Percentiles rank a stretch among this genome's conserved stretches.
Conservation (phyloP, 2,113 vertebrate genomes). For the Camelus bactrianus region DNA sequence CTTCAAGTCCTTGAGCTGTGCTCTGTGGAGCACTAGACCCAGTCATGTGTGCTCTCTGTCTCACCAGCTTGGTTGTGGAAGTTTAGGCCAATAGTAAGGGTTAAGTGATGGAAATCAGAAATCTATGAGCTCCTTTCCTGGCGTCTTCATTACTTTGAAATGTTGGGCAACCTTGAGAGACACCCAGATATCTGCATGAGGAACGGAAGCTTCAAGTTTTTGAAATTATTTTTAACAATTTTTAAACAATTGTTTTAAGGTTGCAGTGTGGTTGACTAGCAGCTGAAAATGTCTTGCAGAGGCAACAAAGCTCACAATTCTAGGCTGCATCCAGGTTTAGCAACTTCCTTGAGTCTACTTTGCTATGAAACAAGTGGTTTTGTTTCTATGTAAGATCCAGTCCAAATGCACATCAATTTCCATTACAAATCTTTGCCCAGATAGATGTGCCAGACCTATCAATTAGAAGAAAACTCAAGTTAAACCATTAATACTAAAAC, state of each 20-base stretch:
- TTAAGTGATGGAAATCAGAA: background rate
- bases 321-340: background rate
- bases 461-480: background rate
- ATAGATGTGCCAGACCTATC: background rate
- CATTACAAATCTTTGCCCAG: background rate
- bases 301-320: background rate
- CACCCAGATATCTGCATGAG: background rate
- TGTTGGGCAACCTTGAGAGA: background rate
- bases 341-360: background rate
- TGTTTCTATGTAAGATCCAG: background rate
- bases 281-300: background rate
- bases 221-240: background rate
- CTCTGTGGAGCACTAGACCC: background rate
- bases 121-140: background rate
- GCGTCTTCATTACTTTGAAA: background rate
- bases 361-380: background rate
- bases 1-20: background rate
- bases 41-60: background rate
- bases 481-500: constrained; percentile 39
- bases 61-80: background rate
- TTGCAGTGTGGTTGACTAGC: background rate
- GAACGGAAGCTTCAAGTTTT: background rate
- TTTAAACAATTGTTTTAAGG: background rate
- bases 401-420: background rate
- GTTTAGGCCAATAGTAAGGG: background rate